Percentiles rank a stretch among this genome's conserved stretches.
Evolutionary conservation across 2,797 vertebrate species (phyloP).

Genomic region (Triplophysa yarkandensis): DNA sequence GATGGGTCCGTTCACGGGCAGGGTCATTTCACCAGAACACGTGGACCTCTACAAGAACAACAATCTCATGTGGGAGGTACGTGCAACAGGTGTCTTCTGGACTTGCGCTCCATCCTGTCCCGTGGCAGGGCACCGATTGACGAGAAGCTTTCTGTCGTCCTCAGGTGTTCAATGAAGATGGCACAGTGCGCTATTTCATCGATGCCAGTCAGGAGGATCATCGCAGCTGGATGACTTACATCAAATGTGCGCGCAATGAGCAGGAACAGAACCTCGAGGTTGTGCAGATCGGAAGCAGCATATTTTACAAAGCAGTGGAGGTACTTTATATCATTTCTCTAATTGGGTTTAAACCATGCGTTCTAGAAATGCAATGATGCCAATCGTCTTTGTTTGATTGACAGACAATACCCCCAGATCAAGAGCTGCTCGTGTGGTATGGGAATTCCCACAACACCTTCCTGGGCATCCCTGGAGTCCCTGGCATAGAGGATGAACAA

Average conservation of each 20-base stretch:
- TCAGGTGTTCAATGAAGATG: constrained; percentile 93
- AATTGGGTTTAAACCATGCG: too few species aligned
- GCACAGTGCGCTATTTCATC: constrained; percentile 89
- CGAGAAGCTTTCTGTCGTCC: constrained; percentile 7
- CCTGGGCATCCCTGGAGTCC: constrained; percentile 93
- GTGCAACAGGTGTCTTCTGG: constrained; percentile 24
- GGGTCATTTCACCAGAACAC: constrained; percentile 89
- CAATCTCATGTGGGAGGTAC: constrained; percentile 98
- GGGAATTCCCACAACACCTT: constrained; percentile 95
- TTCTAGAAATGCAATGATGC: too few species aligned
- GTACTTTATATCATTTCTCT: too few species aligned
- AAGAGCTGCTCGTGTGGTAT: constrained; percentile 96
- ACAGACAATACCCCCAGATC: constrained; percentile 94
- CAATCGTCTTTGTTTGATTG: constrained; percentile 4
- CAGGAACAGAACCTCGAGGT: constrained; percentile 98
- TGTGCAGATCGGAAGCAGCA: constrained; percentile 92
- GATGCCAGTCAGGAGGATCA: constrained; percentile 97
- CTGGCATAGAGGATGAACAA: constrained; percentile 88
- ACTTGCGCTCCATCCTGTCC: background rate
- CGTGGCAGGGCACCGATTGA: background rate
- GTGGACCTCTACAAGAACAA: constrained; percentile 98
- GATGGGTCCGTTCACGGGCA: constrained; percentile 96
- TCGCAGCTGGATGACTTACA: constrained; percentile 99
- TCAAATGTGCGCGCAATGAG: constrained; percentile 93
- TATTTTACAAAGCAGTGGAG: constrained; percentile 96